phyloP scores from a whole-genome alignment of 1,140 invertebrate species.

The Pomacea maculata region DNA sequence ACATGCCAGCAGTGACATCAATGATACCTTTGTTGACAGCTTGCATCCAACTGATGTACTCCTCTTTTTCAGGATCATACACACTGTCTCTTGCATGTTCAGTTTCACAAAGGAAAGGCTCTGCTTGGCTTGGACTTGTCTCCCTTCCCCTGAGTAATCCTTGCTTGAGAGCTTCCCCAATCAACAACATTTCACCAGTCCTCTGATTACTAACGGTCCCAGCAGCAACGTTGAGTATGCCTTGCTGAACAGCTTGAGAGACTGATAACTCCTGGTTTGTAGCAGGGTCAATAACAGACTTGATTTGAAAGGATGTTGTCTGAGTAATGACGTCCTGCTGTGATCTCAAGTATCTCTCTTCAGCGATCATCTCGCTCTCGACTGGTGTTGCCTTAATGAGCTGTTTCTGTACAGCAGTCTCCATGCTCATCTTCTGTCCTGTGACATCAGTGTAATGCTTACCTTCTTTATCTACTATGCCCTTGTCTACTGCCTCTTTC shows the following conservation, averaged over 20 bases:
- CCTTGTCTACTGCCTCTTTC: conserved; percentile 50
- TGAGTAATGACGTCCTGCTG: conserved; percentile 44
- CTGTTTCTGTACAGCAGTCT: conserved; percentile 69
- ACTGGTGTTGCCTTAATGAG: conserved; percentile 46
- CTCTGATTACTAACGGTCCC: conserved; percentile 71
- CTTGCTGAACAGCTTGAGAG: conserved; percentile 83
- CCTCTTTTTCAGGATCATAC: conserved; percentile 70
- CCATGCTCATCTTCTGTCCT: conserved; percentile 77
- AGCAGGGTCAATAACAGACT: conserved; percentile 53
- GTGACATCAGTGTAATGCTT: conserved; percentile 77
- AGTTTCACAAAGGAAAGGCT: background rate
- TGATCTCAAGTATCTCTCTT: conserved; percentile 35
- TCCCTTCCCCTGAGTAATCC: conserved; percentile 73
- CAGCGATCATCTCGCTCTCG: conserved; percentile 36
- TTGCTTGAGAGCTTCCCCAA: conserved; percentile 80
- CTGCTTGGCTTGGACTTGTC: conserved; percentile 14
- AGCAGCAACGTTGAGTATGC: conserved; percentile 59
- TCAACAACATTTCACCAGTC: conserved; percentile 73
- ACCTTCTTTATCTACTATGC: conserved; percentile 51
- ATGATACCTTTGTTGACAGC: conserved; percentile 80
- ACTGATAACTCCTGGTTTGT: conserved; percentile 78
- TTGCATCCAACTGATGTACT: conserved; percentile 73
- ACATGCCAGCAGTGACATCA: conserved; percentile 79
- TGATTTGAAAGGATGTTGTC: conserved; percentile 46
- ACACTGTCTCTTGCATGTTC: conserved; percentile 48